These are phyloP conservation scores for Lapara coniferarum DNA, from an alignment of 2,888 invertebrate species.

Conservation along the genomic window DNA sequence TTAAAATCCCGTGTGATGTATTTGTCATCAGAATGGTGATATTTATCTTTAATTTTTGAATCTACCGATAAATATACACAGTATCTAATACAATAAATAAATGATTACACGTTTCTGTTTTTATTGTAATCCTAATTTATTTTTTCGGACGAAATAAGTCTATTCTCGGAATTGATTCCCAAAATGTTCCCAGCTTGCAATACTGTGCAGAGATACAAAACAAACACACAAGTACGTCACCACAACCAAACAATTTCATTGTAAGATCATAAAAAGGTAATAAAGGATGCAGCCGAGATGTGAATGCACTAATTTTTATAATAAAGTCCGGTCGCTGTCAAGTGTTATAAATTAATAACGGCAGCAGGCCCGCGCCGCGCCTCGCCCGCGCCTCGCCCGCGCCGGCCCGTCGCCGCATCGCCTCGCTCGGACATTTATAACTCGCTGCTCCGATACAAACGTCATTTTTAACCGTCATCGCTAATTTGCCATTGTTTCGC, in stretches of 20 bases:
- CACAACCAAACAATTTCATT: neutral
- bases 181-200: neutral
- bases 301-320: slow-evolving; percentile 23
- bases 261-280: neutral
- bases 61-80: too few species aligned
- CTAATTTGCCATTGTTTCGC: slow-evolving; percentile 82
- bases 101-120: too few species aligned
- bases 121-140: neutral
- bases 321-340: slow-evolving; percentile 24
- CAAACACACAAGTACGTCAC: neutral
- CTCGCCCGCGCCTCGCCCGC: neutral
- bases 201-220: neutral
- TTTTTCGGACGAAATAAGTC: neutral
- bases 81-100: too few species aligned
- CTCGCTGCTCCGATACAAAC: slow-evolving; percentile 58
- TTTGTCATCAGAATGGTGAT: too few species aligned
- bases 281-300: slow-evolving; percentile 7
- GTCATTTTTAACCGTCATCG: slow-evolving; percentile 81
- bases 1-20: too few species aligned
- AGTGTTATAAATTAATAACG: slow-evolving; percentile 60
- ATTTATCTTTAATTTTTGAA: too few species aligned
- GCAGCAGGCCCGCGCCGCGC: neutral
- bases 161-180: too few species aligned
- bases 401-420: slow-evolving; percentile 46
- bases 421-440: slow-evolving; percentile 59